Percentiles rank a stretch among this genome's conserved stretches.
phyloP scores from a whole-genome alignment of 2,888 invertebrate species.

The Phytoseiulus persimilis region DNA sequence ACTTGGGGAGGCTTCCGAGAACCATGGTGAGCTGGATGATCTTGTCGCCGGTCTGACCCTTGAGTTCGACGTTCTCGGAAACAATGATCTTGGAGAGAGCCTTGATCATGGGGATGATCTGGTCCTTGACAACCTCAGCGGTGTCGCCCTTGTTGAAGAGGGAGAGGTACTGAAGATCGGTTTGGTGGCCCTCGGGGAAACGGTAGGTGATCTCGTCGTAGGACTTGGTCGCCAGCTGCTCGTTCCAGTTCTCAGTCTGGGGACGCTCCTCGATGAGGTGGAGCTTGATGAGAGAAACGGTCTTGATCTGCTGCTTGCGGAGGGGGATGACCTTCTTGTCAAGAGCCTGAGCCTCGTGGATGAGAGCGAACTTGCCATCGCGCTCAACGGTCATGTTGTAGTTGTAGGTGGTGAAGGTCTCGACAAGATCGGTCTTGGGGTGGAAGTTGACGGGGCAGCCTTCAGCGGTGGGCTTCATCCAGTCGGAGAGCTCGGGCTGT shows the following conservation, averaged over 20 bases:
- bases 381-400: conserved; percentile 23
- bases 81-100: conserved; percentile 19
- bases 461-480: conserved; percentile 24
- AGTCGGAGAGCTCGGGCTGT: conserved; percentile 24
- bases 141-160: conserved; percentile 28
- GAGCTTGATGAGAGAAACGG: conserved; percentile 33
- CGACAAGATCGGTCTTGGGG: conserved; percentile 15
- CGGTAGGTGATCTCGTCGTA: conserved; percentile 34
- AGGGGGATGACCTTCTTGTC: conserved; percentile 34
- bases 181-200: conserved; percentile 37
- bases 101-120: conserved; percentile 23
- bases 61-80: conserved; percentile 32
- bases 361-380: conserved; percentile 23
- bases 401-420: conserved; percentile 13
- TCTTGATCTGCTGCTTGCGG: conserved; percentile 27
- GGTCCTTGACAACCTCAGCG: conserved; percentile 19
- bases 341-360: conserved; percentile 28
- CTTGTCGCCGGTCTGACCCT: conserved; percentile 31
- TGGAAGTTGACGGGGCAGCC: conserved; percentile 25
- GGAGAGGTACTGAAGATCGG: not conserved
- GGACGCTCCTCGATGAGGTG: not conserved
- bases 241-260: not conserved
- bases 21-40: conserved; percentile 37
- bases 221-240: conserved; percentile 8
- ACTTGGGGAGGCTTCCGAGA: not conserved